Base-by-base conservation (phyloP, 92 coral and sea anemone genomes). In the Epizoanthus rinbou region DNA sequence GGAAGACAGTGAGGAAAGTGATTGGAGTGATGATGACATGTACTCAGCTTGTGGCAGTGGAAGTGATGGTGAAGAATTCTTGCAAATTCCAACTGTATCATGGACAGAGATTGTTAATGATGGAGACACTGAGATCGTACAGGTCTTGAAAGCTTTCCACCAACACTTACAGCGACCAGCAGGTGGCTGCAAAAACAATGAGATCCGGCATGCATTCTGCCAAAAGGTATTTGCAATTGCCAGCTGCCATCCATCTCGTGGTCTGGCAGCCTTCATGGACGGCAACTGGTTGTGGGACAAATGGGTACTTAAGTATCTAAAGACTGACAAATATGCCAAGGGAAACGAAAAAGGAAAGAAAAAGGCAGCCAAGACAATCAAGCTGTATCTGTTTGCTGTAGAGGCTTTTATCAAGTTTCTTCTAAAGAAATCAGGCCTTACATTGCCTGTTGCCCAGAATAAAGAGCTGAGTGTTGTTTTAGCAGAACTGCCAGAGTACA, bases 241-340 rank as follows among this genome's bases (percentile, higher is more conserved):
- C n/a, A 62, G 67, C 67, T 19, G 67, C 67, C 67, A 62, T 62
- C 67, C 67, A 62, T 62, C 67, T 21, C 67, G 8, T 62, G 67
- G 67, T 3, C 67, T 62, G 22, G 25, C 21, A 62, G 24, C 67
- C 25, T 62, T 62, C 67, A n/a, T 62, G 22, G 67, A 62, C 19
- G 67, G 67, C 67, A 11, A 62, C 67, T 62, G 67, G 67, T 24
- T 62, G 25, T 62, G 67, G 67, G 67, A 62, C 25, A 62, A 62
- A 8, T 62, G 67, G 67, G 67, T 62, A n/a, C 67, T 62, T 62
- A 62, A 62, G 67, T 62, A 62, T 62, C 24, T 62, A 62, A 62
- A 62, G 67, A 24, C 24, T 21, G 67, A 62, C 67, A n/a, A n/a
- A 24, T 21, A 21, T 21, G 24, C 67, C 67, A 62, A 62, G 67